Percentiles rank a stretch among this genome's conserved stretches.
Evolutionary conservation across 1,140 invertebrate genomes (phyloP).

Genomic region (Drosophila orosa): DNA sequence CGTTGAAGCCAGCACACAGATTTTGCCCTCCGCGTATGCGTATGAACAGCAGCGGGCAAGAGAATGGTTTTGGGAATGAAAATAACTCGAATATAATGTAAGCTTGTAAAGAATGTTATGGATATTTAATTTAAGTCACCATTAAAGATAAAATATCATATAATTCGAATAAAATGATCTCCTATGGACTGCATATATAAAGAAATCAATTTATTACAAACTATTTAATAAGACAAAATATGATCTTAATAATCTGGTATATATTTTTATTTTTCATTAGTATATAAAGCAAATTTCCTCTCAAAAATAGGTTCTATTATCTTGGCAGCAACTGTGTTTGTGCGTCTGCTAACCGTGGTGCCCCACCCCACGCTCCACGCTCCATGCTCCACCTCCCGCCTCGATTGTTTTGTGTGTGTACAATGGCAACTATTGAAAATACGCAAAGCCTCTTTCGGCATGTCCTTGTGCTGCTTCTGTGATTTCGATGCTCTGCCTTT

Average conservation of each 20-base stretch:
- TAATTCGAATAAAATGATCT: not conserved
- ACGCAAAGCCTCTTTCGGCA: constrained; percentile 76
- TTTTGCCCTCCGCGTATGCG: constrained; percentile 46
- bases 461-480: constrained; percentile 81
- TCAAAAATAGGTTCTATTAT: not conserved
- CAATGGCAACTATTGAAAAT: constrained; percentile 81
- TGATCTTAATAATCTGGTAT: not conserved
- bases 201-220: not conserved
- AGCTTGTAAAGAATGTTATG: not conserved
- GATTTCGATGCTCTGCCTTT: constrained; percentile 68
- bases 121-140: too few relatives aligned
- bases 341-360: constrained; percentile 12
- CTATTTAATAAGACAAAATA: not conserved
- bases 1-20: constrained; percentile 75
- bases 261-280: too few relatives aligned
- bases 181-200: not conserved
- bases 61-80: not conserved
- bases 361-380: not conserved
- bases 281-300: not conserved
- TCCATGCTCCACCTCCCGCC: not conserved
- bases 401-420: constrained; percentile 68
- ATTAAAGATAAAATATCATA: not conserved
- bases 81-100: too few relatives aligned
- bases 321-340: constrained; percentile 15
- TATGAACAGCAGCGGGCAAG: constrained; percentile 3